Conservation (phyloP, 2,797 vertebrate genomes). For the Streptopelia turtur region DNA sequence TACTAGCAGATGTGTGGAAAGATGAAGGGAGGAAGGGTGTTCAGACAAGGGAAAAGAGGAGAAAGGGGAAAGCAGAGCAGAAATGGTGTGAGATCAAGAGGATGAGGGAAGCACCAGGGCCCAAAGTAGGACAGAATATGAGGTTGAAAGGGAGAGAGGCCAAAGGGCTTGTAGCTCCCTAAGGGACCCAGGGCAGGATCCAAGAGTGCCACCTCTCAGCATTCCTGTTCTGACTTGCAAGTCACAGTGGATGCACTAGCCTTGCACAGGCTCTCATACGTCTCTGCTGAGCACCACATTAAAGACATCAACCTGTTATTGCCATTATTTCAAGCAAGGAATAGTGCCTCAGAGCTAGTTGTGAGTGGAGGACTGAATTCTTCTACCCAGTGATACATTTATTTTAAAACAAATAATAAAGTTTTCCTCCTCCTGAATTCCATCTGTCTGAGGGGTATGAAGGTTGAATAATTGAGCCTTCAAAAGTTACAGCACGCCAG, state of each 20-base stretch:
- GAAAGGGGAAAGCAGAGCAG: background rate
- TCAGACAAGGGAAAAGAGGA: background rate
- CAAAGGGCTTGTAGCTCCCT: background rate
- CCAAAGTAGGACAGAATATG: background rate
- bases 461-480: conserved; percentile 11
- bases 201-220: background rate
- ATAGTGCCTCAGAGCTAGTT: background rate
- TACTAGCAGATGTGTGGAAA: background rate
- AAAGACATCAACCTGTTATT: background rate
- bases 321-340: background rate
- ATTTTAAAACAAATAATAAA: conserved; percentile 61
- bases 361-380: conserved; percentile 45
- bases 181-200: background rate
- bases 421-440: conserved; percentile 52
- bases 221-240: background rate
- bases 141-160: background rate
- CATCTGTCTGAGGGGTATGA: conserved; percentile 59
- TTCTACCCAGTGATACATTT: conserved; percentile 40
- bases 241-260: fast-evolving
- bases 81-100: background rate
- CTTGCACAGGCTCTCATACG: background rate
- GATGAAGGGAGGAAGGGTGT: background rate
- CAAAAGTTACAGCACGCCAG: background rate
- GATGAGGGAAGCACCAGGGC: background rate
- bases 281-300: background rate